Evolutionary conservation across 30 jellyfish, hydroid and myxozoan species (phyloP).

Genomic region (Aurelia sp.): DNA sequence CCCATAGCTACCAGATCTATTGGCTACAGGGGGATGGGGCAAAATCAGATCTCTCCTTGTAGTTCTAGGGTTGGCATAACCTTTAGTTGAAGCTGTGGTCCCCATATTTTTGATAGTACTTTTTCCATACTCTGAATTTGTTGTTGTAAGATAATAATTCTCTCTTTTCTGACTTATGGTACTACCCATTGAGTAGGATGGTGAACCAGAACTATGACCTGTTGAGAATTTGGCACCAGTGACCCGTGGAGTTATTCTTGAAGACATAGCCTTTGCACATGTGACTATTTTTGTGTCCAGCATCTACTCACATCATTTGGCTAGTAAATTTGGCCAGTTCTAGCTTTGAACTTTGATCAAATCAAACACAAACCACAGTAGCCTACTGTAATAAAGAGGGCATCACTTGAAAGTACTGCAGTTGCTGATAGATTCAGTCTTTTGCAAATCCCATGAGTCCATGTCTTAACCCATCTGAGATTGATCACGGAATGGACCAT

Average conservation of each 20-base stretch:
- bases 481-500: no score
- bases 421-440: no score
- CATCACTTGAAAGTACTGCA: no score
- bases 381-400: no score
- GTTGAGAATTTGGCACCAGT: background rate
- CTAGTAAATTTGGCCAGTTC: background rate
- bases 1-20: background rate
- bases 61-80: background rate
- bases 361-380: background rate
- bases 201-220: background rate
- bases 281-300: background rate
- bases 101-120: conserved; percentile 49
- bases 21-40: background rate
- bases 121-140: conserved; percentile 58
- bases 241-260: conserved; percentile 24
- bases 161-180: conserved; percentile 20
- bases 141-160: conserved; percentile 8
- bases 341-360: background rate
- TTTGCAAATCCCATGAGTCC: no score
- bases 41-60: background rate
- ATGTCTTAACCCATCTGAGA: no score
- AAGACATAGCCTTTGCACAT: conserved; percentile 43
- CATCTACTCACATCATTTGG: background rate
- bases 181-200: conserved; percentile 59
- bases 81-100: conserved; percentile 37